These are phyloP conservation scores for Ceyx melanurus DNA, from an alignment of 2,113 vertebrate species.

Conservation along the genomic window DNA sequence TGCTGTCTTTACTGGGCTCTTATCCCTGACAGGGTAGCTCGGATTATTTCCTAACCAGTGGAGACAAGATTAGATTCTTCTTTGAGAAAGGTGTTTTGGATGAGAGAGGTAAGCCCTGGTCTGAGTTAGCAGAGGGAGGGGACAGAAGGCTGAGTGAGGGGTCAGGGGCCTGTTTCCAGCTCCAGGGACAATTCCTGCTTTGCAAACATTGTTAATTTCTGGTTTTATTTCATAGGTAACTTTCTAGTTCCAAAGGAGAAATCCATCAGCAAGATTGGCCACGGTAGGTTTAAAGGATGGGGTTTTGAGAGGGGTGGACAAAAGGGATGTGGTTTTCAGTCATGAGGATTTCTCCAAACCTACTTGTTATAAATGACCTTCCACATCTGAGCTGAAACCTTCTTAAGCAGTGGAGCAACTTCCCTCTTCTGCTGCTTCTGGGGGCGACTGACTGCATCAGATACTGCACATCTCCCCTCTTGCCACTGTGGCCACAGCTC, in stretches of 20 bases:
- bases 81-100: constrained; percentile 95
- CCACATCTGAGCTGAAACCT: background rate
- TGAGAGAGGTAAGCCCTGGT: constrained; percentile 79
- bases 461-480: background rate
- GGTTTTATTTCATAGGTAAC: constrained; percentile 76
- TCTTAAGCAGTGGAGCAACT: background rate
- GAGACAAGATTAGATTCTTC: constrained; percentile 96
- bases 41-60: constrained; percentile 94
- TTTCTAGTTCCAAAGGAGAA: constrained; percentile 84
- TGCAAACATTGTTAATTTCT: background rate
- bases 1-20: background rate
- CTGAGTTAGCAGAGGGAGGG: background rate
- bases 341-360: background rate
- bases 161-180: background rate
- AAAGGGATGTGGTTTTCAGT: background rate
- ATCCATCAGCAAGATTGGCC: constrained; percentile 93
- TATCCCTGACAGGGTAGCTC: constrained; percentile 81
- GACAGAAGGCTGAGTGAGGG: background rate
- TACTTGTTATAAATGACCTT: background rate
- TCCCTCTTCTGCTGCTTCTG: background rate
- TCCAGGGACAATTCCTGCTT: background rate
- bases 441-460: background rate
- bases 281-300: constrained; percentile 77
- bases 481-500: background rate
- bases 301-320: background rate